phyloP scores from a whole-genome alignment of 2,113 vertebrate species.

The Monopterus albus region DNA sequence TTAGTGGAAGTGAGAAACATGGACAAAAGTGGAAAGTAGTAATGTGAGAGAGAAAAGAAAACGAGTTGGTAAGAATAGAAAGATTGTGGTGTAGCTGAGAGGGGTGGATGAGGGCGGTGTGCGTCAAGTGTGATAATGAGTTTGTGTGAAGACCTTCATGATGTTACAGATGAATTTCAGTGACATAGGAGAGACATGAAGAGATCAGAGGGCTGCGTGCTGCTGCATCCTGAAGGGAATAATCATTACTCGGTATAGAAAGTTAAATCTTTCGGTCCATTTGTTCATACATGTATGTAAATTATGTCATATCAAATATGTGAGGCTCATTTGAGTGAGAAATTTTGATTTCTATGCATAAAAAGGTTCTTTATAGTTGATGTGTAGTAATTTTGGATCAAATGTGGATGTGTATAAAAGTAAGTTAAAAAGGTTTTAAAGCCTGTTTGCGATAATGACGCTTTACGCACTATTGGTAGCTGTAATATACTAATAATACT shows the following conservation, averaged over 20 bases:
- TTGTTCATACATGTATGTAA: no score
- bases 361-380: no score
- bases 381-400: no score
- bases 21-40: conserved; percentile 15
- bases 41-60: not conserved
- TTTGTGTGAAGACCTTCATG: not conserved
- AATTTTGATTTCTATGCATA: no score
- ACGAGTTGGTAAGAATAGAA: conserved; percentile 5
- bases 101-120: not conserved
- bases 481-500: no score
- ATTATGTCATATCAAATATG: no score
- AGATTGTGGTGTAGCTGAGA: not conserved
- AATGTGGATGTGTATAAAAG: no score
- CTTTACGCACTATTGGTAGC: no score
- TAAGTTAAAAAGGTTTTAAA: no score
- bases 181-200: not conserved
- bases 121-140: conserved; percentile 42
- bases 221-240: not conserved
- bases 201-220: conserved; percentile 1
- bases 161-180: conserved; percentile 29
- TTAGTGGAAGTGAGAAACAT: conserved; percentile 46
- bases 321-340: no score
- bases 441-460: no score
- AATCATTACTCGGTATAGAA: not conserved
- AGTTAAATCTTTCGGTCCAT: no score